These are phyloP conservation scores for Tetramorium parvispinum DNA, from an alignment of 1,140 invertebrate genomes.

Conservation along the genomic window DNA sequence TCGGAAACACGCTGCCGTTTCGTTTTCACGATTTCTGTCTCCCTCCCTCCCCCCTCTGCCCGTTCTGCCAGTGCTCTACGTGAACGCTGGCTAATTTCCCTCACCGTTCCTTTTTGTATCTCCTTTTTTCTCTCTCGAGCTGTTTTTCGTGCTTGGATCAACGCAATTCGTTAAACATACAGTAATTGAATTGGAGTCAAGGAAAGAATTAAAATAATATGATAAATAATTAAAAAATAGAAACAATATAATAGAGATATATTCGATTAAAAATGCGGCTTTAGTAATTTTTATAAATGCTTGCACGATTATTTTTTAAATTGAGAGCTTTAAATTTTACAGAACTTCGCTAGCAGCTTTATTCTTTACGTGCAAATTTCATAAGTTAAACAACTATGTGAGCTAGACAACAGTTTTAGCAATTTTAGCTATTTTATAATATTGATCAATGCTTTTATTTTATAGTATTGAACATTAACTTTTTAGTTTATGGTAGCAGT, in stretches of 20 bases:
- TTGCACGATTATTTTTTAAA: neutral
- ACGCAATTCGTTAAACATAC: neutral
- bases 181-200: slow-evolving; percentile 6
- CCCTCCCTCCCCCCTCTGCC: neutral
- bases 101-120: neutral
- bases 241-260: neutral
- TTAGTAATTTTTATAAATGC: neutral
- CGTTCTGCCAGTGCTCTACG: no score
- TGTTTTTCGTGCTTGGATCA: slow-evolving; percentile 13
- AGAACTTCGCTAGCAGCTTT: neutral
- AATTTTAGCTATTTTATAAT: no score
- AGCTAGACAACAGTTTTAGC: neutral
- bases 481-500: no score
- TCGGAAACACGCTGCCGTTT: slow-evolving; percentile 37
- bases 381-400: neutral
- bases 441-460: no score
- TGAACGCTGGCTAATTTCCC: slow-evolving; percentile 22
- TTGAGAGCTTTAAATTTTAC: neutral
- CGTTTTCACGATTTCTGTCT: slow-evolving; percentile 35
- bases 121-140: neutral
- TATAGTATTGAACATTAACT: no score
- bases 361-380: neutral
- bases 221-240: neutral
- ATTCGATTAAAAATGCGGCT: neutral
- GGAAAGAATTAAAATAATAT: neutral